Percentiles rank a stretch among this genome's conserved stretches.
These are phyloP conservation scores for Acleris cristana DNA, from an alignment of 2,888 invertebrate species.

Conservation along the genomic window DNA sequence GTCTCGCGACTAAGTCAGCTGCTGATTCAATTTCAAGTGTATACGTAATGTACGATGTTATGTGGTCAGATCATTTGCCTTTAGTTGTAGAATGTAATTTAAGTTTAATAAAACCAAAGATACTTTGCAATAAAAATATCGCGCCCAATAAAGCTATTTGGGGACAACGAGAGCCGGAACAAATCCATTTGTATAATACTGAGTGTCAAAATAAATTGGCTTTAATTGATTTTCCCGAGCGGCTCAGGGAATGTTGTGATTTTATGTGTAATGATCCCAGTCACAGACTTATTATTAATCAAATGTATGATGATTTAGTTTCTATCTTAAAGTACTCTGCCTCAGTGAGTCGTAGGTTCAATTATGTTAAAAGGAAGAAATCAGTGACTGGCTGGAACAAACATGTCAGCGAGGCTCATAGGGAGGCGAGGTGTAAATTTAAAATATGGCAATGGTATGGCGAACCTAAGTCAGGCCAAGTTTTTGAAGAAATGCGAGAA, in stretches of 20 bases:
- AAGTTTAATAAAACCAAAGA: conserved; percentile 1
- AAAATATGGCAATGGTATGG: conserved; percentile 38
- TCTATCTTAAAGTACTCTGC: conserved; percentile 30
- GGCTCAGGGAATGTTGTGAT: not conserved
- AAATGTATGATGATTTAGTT: conserved; percentile 39
- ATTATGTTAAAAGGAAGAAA: conserved; percentile 3
- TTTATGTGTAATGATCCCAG: conserved; percentile 18
- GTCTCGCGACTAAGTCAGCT: not conserved
- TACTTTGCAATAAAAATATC: not conserved
- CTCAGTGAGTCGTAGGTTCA: not conserved
- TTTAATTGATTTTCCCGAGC: not conserved
- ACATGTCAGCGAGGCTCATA: conserved; percentile 33
- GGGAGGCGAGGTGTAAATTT: conserved; percentile 39
- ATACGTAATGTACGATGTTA: conserved; percentile 26
- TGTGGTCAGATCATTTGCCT: conserved; percentile 40
- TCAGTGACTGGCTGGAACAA: conserved; percentile 41
- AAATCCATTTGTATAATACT: not conserved
- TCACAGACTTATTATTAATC: conserved; percentile 36
- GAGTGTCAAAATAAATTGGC: not conserved
- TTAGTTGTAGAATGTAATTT: conserved; percentile 33
- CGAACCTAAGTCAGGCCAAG: conserved; percentile 28
- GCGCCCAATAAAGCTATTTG: not conserved
- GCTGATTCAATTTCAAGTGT: not conserved
- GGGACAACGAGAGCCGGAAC: not conserved
- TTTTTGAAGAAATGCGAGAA: conserved; percentile 35